A percentile compares a stretch with the other conserved stretches of the same genome.
Evolutionary conservation across 1,140 invertebrate species (phyloP).

Genomic region (Dendroctonus valens): DNA sequence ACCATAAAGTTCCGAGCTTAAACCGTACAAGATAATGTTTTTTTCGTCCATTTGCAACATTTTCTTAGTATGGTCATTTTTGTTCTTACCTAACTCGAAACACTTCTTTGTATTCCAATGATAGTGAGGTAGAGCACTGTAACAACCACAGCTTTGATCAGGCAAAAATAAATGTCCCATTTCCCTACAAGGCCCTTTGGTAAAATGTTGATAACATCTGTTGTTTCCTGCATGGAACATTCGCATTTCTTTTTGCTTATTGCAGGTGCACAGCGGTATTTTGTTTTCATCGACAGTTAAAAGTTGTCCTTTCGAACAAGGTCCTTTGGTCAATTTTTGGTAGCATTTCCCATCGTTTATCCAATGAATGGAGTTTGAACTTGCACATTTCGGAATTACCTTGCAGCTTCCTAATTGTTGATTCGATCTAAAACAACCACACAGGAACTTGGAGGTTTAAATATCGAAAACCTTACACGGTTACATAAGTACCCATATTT

Average conservation of each 20-base stretch:
- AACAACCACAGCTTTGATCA: constrained; percentile 69
- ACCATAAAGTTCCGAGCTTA: too few relatives aligned
- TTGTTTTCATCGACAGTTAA: constrained; percentile 54
- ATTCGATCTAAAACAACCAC: constrained; percentile 45
- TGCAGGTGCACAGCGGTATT: constrained; percentile 33
- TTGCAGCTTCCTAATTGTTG: constrained; percentile 68
- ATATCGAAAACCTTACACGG: too few relatives aligned
- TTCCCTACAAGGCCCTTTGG: constrained; percentile 71
- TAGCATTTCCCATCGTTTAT: constrained; percentile 72
- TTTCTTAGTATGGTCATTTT: not conserved
- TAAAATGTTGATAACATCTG: constrained; percentile 75
- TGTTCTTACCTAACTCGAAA: constrained; percentile 68
- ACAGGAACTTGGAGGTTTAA: too few relatives aligned
- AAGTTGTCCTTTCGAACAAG: constrained; percentile 71
- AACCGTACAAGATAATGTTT: too few relatives aligned
- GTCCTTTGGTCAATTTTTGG: constrained; percentile 64
- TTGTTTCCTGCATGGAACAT: constrained; percentile 49
- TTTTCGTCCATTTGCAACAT: not conserved
- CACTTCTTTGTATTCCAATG: constrained; percentile 65
- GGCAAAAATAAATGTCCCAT: constrained; percentile 73
- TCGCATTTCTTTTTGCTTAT: constrained; percentile 31
- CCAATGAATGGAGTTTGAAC: constrained; percentile 67
- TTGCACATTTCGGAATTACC: constrained; percentile 59
- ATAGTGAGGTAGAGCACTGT: constrained; percentile 67
- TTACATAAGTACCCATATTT: not conserved